Conservation (phyloP, 2,797 vertebrate genomes). For the Naso thynnoides region DNA sequence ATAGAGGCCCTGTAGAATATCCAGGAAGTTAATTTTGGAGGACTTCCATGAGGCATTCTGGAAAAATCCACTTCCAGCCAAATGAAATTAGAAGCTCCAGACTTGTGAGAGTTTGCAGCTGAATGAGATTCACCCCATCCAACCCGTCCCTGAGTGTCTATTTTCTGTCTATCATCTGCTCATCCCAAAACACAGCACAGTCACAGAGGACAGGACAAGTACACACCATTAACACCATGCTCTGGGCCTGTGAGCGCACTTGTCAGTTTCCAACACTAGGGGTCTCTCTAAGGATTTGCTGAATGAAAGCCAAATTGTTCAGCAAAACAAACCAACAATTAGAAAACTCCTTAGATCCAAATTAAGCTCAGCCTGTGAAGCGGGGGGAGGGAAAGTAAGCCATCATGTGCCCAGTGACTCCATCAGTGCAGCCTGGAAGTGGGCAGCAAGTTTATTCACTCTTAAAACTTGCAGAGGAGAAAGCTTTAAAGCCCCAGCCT, state of each 20-base stretch:
- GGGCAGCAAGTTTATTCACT: conserved; percentile 51
- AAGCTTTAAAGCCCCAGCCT: conserved; percentile 25
- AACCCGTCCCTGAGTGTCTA: conserved; percentile 43
- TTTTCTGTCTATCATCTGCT: conserved; percentile 40
- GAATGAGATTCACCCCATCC: conserved; percentile 50
- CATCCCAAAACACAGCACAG: conserved; percentile 36
- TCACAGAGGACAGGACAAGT: conserved; percentile 18
- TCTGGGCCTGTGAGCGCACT: conserved; percentile 29
- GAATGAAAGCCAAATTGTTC: conserved; percentile 37
- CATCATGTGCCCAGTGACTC: conserved; percentile 29
- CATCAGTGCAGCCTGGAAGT: conserved; percentile 40
- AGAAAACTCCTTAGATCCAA: conserved; percentile 41
- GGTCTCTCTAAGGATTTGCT: conserved; percentile 68
- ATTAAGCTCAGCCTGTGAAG: conserved; percentile 39
- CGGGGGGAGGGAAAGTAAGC: conserved; percentile 3
- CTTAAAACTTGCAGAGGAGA: conserved; percentile 34
- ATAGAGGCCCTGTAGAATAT: conserved; percentile 68
- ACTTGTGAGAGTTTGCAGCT: conserved; percentile 63
- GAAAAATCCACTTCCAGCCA: conserved; percentile 60
- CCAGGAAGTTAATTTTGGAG: conserved; percentile 81
- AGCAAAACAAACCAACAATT: conserved; percentile 60
- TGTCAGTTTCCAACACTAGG: conserved; percentile 57
- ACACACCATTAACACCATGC: conserved; percentile 5
- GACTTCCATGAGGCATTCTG: conserved; percentile 68
- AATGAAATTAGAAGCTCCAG: conserved; percentile 67